Evolutionary conservation across 2,797 vertebrate genomes (phyloP).

Genomic region (Alcedo atthis): DNA sequence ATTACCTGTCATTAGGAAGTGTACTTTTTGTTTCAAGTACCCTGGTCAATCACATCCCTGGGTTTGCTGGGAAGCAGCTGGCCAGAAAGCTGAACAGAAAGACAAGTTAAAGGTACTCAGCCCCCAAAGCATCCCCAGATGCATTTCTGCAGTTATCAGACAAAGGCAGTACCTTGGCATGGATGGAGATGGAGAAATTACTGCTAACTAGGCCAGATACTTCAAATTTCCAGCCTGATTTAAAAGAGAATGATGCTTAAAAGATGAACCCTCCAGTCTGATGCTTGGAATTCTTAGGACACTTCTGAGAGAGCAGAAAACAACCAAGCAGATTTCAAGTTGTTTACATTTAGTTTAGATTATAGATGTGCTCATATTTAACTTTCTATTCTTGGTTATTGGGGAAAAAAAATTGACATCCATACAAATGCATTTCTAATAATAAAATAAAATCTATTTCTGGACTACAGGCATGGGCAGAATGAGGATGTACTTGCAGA

Average conservation of each 20-base stretch:
- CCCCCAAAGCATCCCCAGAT: neutral
- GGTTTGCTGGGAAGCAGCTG: conserved; percentile 10
- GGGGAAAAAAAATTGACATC: neutral
- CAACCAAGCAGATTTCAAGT: neutral
- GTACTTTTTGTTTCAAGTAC: neutral
- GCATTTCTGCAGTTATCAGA: neutral
- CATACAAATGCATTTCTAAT: fast-evolving
- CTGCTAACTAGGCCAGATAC: neutral
- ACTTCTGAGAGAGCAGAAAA: neutral
- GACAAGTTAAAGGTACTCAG: neutral
- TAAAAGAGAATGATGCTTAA: neutral
- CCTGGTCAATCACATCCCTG: neutral
- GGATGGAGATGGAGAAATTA: neutral
- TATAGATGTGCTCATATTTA: neutral
- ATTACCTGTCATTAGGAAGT: neutral
- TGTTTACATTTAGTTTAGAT: neutral
- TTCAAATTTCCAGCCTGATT: neutral
- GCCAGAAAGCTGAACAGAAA: neutral
- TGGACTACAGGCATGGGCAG: neutral
- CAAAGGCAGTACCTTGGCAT: neutral
- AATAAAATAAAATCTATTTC: neutral
- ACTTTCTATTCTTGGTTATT: neutral
- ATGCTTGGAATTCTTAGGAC: neutral
- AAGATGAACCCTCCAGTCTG: neutral
- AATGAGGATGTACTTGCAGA: neutral